These are phyloP conservation scores for Ammospiza caudacuta DNA, from an alignment of 2,113 vertebrate species.

Conservation along the genomic window DNA sequence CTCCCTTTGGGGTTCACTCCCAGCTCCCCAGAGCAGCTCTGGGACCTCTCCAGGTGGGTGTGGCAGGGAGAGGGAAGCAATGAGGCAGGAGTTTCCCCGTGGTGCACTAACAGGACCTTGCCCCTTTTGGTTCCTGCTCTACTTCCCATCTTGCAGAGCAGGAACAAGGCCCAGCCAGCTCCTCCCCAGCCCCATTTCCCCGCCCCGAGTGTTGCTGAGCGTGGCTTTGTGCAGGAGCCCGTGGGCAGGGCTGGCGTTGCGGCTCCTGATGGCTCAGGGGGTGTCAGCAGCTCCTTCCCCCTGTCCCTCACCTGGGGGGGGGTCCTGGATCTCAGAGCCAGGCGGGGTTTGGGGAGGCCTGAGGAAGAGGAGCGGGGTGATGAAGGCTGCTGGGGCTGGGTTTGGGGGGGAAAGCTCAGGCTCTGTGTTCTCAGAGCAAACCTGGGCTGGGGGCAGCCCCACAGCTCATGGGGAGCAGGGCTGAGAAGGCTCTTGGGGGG, in stretches of 20 bases:
- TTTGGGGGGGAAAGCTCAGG: too few species aligned
- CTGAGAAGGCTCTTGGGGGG: too few species aligned
- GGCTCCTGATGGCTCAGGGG: too few species aligned
- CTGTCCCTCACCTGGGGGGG: too few species aligned
- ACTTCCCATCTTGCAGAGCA: background rate
- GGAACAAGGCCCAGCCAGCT: background rate
- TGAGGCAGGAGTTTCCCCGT: background rate
- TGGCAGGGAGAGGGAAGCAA: fast-evolving
- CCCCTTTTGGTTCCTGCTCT: background rate
- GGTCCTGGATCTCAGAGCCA: background rate
- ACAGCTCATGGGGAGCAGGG: fast-evolving
- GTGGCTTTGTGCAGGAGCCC: fast-evolving
- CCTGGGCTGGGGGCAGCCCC: background rate
- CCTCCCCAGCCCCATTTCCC: background rate
- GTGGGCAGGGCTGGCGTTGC: background rate
- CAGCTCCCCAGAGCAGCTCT: background rate
- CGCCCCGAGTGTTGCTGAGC: fast-evolving
- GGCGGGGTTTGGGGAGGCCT: fast-evolving
- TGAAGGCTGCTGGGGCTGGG: background rate
- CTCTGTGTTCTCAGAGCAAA: background rate
- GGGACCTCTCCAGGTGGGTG: background rate
- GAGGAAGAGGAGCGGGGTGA: background rate
- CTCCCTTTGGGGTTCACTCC: background rate
- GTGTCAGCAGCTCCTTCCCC: background rate
- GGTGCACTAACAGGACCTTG: too few species aligned